phyloP scores from a whole-genome alignment of 1,140 invertebrate species.

The Brachionus koreanus region DNA sequence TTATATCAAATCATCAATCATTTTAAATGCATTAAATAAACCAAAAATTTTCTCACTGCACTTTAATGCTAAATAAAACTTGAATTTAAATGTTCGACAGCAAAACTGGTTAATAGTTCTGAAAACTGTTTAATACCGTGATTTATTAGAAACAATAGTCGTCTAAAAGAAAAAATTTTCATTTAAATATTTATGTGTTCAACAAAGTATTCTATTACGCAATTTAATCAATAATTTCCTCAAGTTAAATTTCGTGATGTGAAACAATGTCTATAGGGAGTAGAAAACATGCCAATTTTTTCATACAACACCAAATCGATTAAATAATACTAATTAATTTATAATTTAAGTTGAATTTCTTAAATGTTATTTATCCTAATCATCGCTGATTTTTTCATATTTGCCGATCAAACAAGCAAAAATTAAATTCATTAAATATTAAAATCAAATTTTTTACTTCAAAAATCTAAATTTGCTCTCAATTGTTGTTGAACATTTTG shows the following conservation, averaged over 20 bases:
- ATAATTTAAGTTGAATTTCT: background rate
- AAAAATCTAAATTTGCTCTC: too few relatives aligned
- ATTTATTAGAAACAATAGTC: background rate
- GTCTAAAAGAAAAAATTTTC: background rate
- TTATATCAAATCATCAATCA: background rate
- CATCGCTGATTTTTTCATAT: background rate
- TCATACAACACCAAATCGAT: background rate
- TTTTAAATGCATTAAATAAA: background rate
- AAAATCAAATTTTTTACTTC: too few relatives aligned
- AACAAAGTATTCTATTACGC: background rate
- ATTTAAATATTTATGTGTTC: background rate
- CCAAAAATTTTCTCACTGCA: background rate
- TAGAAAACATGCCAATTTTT: background rate
- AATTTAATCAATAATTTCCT: slow-evolving; percentile 10
- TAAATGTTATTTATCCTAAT: background rate
- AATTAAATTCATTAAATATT: too few relatives aligned
- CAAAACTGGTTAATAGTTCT: background rate
- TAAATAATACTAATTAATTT: slow-evolving; percentile 2
- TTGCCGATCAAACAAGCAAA: background rate
- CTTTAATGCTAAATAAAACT: background rate
- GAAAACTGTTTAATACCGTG: background rate
- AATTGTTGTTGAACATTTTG: too few relatives aligned
- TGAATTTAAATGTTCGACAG: background rate
- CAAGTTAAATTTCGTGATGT: background rate
- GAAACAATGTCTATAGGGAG: background rate